Conservation (phyloP, 2,113 vertebrate genomes). For the Trichomycterus rosablanca region DNA sequence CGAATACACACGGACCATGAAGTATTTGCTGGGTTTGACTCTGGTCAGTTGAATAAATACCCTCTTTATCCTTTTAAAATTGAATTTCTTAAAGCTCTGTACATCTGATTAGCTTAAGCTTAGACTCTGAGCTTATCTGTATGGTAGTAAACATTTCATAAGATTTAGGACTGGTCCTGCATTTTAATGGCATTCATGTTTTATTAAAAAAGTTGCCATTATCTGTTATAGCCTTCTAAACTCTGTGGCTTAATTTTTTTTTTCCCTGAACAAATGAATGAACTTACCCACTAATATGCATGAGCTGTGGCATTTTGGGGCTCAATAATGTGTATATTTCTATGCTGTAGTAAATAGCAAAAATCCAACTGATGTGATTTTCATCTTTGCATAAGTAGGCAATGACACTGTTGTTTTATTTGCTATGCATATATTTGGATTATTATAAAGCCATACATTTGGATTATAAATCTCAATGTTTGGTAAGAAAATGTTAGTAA, state of each 20-base stretch:
- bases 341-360: conserved; percentile 8
- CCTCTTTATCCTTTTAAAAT: conserved; percentile 11
- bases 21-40: background rate
- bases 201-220: conserved; percentile 18
- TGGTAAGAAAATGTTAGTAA: conserved; percentile 19
- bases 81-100: conserved; percentile 9
- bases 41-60: background rate
- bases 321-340: conserved; percentile 14
- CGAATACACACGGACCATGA: conserved; percentile 10
- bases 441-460: conserved; percentile 7
- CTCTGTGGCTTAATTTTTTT: background rate
- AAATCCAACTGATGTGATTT: conserved; percentile 30
- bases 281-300: conserved; percentile 23
- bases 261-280: conserved; percentile 8
- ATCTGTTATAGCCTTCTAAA: background rate
- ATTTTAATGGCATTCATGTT: conserved; percentile 10
- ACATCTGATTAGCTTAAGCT: background rate
- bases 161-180: conserved; percentile 2
- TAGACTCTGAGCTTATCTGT: background rate
- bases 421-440: conserved; percentile 34
- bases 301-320: background rate
- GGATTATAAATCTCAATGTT: conserved; percentile 18
- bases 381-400: conserved; percentile 15
- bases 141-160: background rate
- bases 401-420: conserved; percentile 36